Evolutionary conservation across 1,140 invertebrate genomes (phyloP).

Genomic region (Heliothis virescens): DNA sequence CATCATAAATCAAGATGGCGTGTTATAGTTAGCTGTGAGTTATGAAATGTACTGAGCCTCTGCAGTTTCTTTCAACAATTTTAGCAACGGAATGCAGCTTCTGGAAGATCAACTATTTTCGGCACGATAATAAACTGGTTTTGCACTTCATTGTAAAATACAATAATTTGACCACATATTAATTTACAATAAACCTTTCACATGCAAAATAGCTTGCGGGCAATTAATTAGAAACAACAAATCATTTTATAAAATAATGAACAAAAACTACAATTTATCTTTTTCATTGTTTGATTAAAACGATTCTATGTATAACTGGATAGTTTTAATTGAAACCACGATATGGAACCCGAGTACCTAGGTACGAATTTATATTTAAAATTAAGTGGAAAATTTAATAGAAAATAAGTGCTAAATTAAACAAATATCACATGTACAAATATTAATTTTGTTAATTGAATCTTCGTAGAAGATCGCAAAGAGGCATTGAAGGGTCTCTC

Average conservation of each 20-base stretch:
- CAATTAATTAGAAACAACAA: no score
- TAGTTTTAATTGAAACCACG: no score
- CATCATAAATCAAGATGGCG: conserved; percentile 14
- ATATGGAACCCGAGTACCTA: no score
- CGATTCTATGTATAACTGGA: no score
- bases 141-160: background rate
- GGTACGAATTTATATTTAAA: no score
- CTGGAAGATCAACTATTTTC: background rate
- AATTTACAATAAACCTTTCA: no score
- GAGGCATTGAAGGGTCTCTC: background rate
- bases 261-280: background rate
- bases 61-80: conserved; percentile 9
- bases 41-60: conserved; percentile 18
- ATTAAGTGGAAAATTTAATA: no score
- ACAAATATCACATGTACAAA: no score
- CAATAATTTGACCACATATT: background rate
- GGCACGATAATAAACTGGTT: conserved; percentile 4
- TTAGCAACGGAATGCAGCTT: conserved; percentile 11
- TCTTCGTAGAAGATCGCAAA: background rate
- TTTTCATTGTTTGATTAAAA: background rate
- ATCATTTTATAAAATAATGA: no score
- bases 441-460: no score
- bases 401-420: no score
- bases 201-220: no score
- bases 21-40: background rate